Conservation (phyloP, 2,113 vertebrate genomes). For the Hylia prasina region DNA sequence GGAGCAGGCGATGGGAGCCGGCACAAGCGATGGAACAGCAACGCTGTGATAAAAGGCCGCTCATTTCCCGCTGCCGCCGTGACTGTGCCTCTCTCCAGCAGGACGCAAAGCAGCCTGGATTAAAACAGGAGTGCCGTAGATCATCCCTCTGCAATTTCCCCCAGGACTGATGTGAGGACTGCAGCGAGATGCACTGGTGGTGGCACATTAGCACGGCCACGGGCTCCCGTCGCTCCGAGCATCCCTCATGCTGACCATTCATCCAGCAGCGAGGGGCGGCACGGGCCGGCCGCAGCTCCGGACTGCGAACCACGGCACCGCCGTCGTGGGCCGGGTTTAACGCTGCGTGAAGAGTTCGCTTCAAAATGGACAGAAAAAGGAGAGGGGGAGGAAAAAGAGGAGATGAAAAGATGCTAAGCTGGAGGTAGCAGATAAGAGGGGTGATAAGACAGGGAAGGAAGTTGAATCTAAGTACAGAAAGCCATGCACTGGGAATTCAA, state of each 20-base stretch:
- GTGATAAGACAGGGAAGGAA: background rate
- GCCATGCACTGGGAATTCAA: background rate
- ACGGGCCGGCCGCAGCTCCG: background rate
- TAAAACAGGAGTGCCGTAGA: background rate
- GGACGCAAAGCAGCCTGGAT: background rate
- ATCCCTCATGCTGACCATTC: background rate
- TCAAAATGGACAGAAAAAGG: constrained; percentile 31
- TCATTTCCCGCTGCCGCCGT: rapidly evolving
- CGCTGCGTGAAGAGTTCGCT: constrained; percentile 55
- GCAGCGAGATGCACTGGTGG: background rate
- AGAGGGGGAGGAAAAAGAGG: background rate
- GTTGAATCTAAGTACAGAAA: background rate
- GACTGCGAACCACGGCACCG: constrained; percentile 55
- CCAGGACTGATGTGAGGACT: background rate
- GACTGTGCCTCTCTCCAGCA: background rate
- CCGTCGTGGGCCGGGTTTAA: constrained; percentile 54
- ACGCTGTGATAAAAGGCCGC: background rate
- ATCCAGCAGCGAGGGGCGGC: background rate
- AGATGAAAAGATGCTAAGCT: background rate
- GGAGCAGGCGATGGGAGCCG: background rate
- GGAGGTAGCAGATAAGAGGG: background rate
- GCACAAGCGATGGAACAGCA: background rate
- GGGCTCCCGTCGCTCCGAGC: constrained; percentile 57
- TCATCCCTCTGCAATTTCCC: background rate
- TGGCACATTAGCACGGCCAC: constrained; percentile 57